Evolutionary conservation across 2,113 vertebrate genomes (phyloP).

Genomic region (Desmodus rotundus): DNA sequence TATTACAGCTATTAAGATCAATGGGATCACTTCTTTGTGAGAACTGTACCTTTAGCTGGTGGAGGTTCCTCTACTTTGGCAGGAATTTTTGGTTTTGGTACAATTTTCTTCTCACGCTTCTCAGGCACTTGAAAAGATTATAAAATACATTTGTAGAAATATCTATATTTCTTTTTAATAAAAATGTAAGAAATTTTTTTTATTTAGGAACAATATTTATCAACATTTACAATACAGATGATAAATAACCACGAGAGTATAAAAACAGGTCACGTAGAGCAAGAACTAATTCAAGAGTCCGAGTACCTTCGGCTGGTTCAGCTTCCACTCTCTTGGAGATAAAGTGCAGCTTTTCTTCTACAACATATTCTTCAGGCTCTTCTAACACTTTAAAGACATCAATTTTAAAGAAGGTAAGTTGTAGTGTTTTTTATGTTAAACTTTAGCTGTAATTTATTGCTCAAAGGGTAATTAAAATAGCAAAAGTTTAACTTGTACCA

Average conservation of each 20-base stretch:
- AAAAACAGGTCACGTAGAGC: neutral
- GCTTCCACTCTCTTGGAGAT: conserved; percentile 80
- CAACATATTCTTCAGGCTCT: conserved; percentile 79
- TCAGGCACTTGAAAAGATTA: conserved; percentile 83
- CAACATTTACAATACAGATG: neutral
- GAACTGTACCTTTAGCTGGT: conserved; percentile 70
- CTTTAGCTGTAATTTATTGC: neutral
- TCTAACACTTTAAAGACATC: conserved; percentile 81
- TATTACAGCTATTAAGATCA: neutral
- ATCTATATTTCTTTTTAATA: conserved; percentile 10
- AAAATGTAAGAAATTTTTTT: neutral
- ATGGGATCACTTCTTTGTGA: neutral
- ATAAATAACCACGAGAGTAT: neutral
- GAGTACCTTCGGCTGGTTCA: conserved; percentile 79
- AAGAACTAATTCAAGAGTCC: neutral
- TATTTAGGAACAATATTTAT: neutral
- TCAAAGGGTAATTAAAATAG: conserved; percentile 34
- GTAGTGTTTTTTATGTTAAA: conserved; percentile 35
- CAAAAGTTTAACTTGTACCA: neutral
- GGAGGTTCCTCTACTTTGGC: conserved; percentile 61
- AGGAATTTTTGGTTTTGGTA: conserved; percentile 77
- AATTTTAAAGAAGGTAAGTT: conserved; percentile 64
- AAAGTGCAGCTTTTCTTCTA: conserved; percentile 76
- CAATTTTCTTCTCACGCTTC: conserved; percentile 73
- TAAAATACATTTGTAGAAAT: conserved; percentile 65